These are phyloP conservation scores for Meloidogyne floridensis DNA, from an alignment of 1,140 invertebrate genomes.

Conservation along the genomic window DNA sequence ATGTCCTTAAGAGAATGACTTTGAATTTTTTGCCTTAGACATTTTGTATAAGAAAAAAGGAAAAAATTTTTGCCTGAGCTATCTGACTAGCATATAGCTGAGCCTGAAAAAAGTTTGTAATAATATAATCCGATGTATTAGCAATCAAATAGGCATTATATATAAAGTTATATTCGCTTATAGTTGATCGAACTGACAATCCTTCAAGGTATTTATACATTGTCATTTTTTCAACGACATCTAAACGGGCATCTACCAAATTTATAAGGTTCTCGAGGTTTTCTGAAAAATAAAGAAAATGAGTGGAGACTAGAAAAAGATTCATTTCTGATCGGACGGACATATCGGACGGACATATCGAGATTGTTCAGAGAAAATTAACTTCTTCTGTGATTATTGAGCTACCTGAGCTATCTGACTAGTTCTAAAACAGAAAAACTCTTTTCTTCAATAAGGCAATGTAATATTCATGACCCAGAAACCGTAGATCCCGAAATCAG, in stretches of 20 bases:
- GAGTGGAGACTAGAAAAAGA: no score
- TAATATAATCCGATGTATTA: neutral
- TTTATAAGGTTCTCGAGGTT: neutral
- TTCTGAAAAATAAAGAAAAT: neutral
- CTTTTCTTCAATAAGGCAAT: no score
- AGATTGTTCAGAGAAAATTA: no score
- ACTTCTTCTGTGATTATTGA: no score
- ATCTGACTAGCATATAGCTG: constrained; percentile 4
- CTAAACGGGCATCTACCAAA: neutral
- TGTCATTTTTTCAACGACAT: constrained; percentile 2
- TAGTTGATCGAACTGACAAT: neutral
- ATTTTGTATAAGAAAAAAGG: no score
- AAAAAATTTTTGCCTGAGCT: neutral
- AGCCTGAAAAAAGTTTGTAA: neutral
- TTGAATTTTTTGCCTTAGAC: neutral
- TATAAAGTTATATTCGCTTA: neutral
- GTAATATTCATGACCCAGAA: no score
- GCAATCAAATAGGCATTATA: neutral
- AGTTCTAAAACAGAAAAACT: no score
- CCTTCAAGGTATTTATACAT: neutral
- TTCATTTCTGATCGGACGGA: no score
- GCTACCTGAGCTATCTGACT: no score
- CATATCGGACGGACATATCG: no score
- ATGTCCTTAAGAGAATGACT: no score
- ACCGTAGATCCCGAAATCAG: no score